Conservation (phyloP, 2,797 vertebrate genomes). For the Malurus splendens region DNA sequence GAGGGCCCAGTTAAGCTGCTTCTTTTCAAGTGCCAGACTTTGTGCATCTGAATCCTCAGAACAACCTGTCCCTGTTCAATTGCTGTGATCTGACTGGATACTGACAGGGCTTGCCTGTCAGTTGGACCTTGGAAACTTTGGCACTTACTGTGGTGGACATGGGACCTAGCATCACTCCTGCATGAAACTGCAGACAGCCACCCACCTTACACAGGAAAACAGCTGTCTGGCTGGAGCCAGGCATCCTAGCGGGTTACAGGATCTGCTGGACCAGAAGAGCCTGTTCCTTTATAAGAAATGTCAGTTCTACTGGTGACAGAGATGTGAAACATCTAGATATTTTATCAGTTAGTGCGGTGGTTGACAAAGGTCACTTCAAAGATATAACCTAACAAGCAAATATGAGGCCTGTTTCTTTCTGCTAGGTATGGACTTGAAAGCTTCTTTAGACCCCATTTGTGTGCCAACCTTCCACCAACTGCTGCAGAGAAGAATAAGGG, state of each 20-base stretch:
- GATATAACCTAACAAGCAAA: neutral
- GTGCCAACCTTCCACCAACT: neutral
- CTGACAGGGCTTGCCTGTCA: neutral
- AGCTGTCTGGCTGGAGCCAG: neutral
- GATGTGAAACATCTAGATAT: neutral
- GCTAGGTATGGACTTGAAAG: neutral
- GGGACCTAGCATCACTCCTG: neutral
- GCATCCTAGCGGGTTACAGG: neutral
- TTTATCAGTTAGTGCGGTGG: neutral
- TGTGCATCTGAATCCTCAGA: neutral
- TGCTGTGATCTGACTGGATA: neutral
- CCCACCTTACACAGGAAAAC: neutral
- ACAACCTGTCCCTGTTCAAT: neutral
- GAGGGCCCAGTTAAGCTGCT: neutral
- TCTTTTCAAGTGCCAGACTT: slow-evolving; percentile 2
- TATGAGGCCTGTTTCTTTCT: neutral
- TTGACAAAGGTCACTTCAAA: slow-evolving; percentile 1
- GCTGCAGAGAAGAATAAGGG: neutral
- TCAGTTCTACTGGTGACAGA: neutral
- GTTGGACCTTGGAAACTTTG: neutral
- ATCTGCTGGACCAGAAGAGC: neutral
- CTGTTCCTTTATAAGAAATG: neutral
- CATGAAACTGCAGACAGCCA: neutral
- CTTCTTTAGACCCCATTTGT: neutral
- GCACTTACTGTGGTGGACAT: neutral